These are phyloP conservation scores for Drosophila dunni DNA, from an alignment of 1,140 invertebrate genomes.

Conservation along the genomic window DNA sequence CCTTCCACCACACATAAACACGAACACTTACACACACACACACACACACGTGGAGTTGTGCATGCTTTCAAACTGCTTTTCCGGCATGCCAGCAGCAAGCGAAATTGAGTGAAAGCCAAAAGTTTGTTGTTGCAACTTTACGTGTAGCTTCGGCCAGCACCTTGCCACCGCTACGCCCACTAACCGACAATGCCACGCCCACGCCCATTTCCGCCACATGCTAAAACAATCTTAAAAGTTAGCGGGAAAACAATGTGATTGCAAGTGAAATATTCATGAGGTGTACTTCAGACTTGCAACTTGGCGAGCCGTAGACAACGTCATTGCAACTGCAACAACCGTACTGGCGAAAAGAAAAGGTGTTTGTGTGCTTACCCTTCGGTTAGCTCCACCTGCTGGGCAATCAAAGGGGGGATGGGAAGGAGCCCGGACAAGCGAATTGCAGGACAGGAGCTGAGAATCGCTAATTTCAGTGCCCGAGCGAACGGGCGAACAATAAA, in stretches of 20 bases:
- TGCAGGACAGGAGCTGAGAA: slow-evolving; percentile 22
- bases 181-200: slow-evolving; percentile 43
- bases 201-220: slow-evolving; percentile 79
- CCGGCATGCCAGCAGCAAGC: slow-evolving; percentile 35
- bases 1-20: slow-evolving; percentile 37
- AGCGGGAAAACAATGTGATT: slow-evolving; percentile 82
- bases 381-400: neutral
- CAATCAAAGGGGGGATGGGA: neutral
- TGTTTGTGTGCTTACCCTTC: slow-evolving; percentile 35
- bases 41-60: slow-evolving; percentile 15
- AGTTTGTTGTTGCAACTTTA: slow-evolving; percentile 74
- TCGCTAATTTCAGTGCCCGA: slow-evolving; percentile 64
- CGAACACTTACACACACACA: slow-evolving; percentile 19
- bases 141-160: slow-evolving; percentile 42
- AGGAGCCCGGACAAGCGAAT: neutral
- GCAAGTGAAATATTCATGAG: slow-evolving; percentile 83
- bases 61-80: slow-evolving; percentile 54
- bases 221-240: slow-evolving; percentile 83
- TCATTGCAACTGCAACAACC: slow-evolving; percentile 19
- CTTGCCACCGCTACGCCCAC: slow-evolving; percentile 29
- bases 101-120: slow-evolving; percentile 76
- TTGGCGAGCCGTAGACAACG: slow-evolving; percentile 36
- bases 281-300: slow-evolving; percentile 65
- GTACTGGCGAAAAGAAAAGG: slow-evolving; percentile 30
- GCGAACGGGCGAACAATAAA: slow-evolving; percentile 24